These are phyloP conservation scores for Oncopodura yosiiana DNA, from an alignment of 1,140 invertebrate genomes.

Conservation along the genomic window DNA sequence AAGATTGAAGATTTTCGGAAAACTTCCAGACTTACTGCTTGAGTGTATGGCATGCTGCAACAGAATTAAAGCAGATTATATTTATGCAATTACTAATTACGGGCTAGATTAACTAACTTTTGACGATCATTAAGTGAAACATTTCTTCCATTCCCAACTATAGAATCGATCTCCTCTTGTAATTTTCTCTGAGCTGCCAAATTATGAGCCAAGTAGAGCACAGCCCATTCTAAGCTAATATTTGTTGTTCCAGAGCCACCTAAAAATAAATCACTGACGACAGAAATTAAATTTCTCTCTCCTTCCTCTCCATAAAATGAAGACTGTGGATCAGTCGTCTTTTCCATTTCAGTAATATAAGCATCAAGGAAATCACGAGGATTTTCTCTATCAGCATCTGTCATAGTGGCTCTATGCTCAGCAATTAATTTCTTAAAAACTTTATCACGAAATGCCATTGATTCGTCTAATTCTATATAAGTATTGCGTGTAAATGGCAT, in stretches of 20 bases:
- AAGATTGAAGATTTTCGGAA: slow-evolving; percentile 5
- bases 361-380: too few relatives aligned
- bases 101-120: too few relatives aligned
- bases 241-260: slow-evolving; percentile 71
- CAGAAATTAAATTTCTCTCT: not conserved
- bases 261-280: slow-evolving; percentile 40
- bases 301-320: too few relatives aligned
- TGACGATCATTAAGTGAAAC: slow-evolving; percentile 4
- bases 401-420: too few relatives aligned
- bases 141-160: slow-evolving; percentile 10
- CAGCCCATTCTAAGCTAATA: slow-evolving; percentile 63
- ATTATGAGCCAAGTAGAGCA: slow-evolving; percentile 62
- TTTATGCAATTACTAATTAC: too few relatives aligned
- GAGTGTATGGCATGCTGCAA: slow-evolving; percentile 40
- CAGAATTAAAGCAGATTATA: not conserved
- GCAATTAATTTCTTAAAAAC: too few relatives aligned
- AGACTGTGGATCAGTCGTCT: too few relatives aligned
- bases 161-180: slow-evolving; percentile 61
- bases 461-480: too few relatives aligned
- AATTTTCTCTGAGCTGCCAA: slow-evolving; percentile 66
- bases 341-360: too few relatives aligned
- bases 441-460: too few relatives aligned
- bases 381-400: too few relatives aligned
- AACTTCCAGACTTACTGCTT: slow-evolving; percentile 19
- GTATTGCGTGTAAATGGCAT: too few relatives aligned